phyloP scores from a whole-genome alignment of 2,113 vertebrate genomes.

The pig (Sus scrofa) region T2T-Sscrofa CM000818.6:75398001-75398500 shows the following conservation, averaged over 20 bases:
- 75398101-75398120: slow-evolving; percentile 96
- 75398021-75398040: slow-evolving; percentile 23
- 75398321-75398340: background rate
- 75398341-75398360: background rate
- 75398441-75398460: slow-evolving; percentile 12
- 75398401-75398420: background rate
- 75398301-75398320: slow-evolving; percentile 50
- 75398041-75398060: background rate
- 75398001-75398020: slow-evolving; percentile 45
- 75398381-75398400: slow-evolving; percentile 7
- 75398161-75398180: slow-evolving; percentile 94
- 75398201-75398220: slow-evolving; percentile 94
- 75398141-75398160: slow-evolving; percentile 97
- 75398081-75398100: slow-evolving; percentile 50
- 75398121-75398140: slow-evolving; percentile 98
- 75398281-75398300: background rate
- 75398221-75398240: slow-evolving; percentile 94
- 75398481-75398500: background rate
- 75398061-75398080: background rate
- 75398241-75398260: slow-evolving; percentile 88
- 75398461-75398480: slow-evolving; percentile 9
- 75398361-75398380: background rate
- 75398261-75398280: slow-evolving; percentile 9
- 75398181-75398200: slow-evolving; percentile 97
- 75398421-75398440: background rate